Evolutionary conservation across 2,113 vertebrate species (phyloP), one percentile per base, ranked within the genome.

Genomic region (Recurvirostra avosetta): DNA sequence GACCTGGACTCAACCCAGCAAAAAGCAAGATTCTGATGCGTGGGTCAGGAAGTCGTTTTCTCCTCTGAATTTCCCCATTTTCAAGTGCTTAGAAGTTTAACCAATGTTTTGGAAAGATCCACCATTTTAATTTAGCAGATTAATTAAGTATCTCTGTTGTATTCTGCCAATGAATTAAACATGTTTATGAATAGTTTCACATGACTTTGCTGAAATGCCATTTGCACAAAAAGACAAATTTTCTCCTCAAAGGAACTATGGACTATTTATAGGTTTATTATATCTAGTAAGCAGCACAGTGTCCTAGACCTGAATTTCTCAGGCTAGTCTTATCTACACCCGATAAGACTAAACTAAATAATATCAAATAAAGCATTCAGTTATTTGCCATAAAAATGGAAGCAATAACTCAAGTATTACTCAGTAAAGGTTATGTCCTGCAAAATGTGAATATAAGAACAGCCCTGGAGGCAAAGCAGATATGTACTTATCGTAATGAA

Each of bases 391-490:
- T 85, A 82, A 58, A 78, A 93, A 85, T 66, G 20, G 59, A 93
- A 90, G 75, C 58, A 93, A 43, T 92, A 96, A 87, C 58, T 96
- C 53, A 88, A 83, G 62, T 70, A 62, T 61, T 90, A 90, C 74
- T 73, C 59, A 81, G 80, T 43, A 96, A 93, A 95, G 85, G 73
- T 95, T 92, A 92, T 20, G 59, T 80, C 83, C 63, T 53, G 27
- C n/a, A 94, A 95, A 95, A 94, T 32, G 8, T 65, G 87, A 94
- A 75, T 88, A n/a, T 25, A 74, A 65, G 70, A 92, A 59, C 13
- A 81, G 67, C 53, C 81, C 84, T 58, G 23, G 40, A 94, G 71
- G 78, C 50, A 95, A 92, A 79, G n/a, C 6, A 88, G 71, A 55
- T 23, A 86, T 59, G 26, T 91, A 90, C 25, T 73, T 86, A 91